Conservation (phyloP, 1,140 invertebrate genomes). For the Leptinotarsa undecemlineata region DNA sequence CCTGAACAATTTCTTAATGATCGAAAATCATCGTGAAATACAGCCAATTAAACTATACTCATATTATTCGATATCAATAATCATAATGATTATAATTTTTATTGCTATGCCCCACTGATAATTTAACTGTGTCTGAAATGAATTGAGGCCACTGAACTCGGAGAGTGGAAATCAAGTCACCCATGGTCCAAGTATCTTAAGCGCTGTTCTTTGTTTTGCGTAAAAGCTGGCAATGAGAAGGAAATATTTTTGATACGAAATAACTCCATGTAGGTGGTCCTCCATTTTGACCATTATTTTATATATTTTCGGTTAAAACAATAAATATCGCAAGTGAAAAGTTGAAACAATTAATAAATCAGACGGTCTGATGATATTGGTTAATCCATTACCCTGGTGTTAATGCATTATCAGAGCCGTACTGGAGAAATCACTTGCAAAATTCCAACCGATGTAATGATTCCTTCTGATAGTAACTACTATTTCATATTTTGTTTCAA, state of each 20-base stretch:
- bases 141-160: background rate
- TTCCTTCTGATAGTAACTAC: too few species aligned
- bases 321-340: constrained; percentile 19
- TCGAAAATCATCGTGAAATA: too few species aligned
- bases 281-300: constrained; percentile 3
- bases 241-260: background rate
- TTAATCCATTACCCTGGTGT: background rate
- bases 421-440: background rate
- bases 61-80: too few species aligned
- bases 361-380: constrained; percentile 7
- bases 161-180: too few species aligned
- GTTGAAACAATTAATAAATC: constrained; percentile 19
- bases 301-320: constrained; percentile 17
- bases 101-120: background rate
- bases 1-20: too few species aligned
- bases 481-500: too few species aligned
- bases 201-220: constrained; percentile 3
- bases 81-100: too few species aligned
- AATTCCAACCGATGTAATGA: too few species aligned
- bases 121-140: background rate
- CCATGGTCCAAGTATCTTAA: background rate
- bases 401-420: background rate
- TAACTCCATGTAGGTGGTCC: constrained; percentile 12
- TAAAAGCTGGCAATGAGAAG: constrained; percentile 8
- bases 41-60: too few species aligned